phyloP scores from a whole-genome alignment of 2,888 invertebrate genomes.

The Hirtodrosophila alboralis region DNA sequence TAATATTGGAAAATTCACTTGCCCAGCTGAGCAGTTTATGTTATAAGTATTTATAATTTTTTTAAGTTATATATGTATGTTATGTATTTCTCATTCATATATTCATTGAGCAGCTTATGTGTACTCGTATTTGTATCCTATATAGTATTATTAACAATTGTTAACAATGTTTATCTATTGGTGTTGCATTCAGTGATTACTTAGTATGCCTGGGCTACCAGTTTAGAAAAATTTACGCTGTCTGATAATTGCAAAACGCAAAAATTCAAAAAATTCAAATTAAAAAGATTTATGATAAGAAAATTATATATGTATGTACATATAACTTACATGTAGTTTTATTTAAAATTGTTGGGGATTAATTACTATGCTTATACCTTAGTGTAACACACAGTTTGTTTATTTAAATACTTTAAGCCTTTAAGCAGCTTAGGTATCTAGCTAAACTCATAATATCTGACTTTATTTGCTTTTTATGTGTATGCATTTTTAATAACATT shows the following conservation, averaged over 20 bases:
- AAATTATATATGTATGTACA: too few species aligned
- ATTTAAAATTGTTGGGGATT: not conserved
- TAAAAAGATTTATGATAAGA: constrained; percentile 8
- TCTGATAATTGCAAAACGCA: constrained; percentile 42
- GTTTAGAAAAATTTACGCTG: constrained; percentile 57
- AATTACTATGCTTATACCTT: too few species aligned
- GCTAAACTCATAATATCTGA: constrained; percentile 11
- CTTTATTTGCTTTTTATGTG: not conserved
- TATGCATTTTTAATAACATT: constrained; percentile 5
- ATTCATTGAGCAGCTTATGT: constrained; percentile 9
- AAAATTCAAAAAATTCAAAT: constrained; percentile 9
- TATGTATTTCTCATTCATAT: constrained; percentile 1
- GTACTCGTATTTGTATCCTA: constrained; percentile 3
- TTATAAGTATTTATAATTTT: not conserved
- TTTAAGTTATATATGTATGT: too few species aligned
- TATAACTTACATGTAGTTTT: constrained; percentile 22
- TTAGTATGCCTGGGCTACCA: constrained; percentile 39
- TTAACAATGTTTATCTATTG: constrained; percentile 35
- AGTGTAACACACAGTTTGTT: constrained; percentile 13
- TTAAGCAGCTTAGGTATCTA: constrained; percentile 16
- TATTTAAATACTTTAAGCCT: constrained; percentile 9
- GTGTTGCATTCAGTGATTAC: constrained; percentile 53
- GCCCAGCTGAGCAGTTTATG: not conserved
- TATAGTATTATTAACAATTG: not conserved
- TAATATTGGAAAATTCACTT: not conserved